A percentile compares a stretch with the other conserved stretches of the same genome.
Evolutionary conservation across 1,140 invertebrate genomes (phyloP).

Genomic region (Neuroterus valhalla): DNA sequence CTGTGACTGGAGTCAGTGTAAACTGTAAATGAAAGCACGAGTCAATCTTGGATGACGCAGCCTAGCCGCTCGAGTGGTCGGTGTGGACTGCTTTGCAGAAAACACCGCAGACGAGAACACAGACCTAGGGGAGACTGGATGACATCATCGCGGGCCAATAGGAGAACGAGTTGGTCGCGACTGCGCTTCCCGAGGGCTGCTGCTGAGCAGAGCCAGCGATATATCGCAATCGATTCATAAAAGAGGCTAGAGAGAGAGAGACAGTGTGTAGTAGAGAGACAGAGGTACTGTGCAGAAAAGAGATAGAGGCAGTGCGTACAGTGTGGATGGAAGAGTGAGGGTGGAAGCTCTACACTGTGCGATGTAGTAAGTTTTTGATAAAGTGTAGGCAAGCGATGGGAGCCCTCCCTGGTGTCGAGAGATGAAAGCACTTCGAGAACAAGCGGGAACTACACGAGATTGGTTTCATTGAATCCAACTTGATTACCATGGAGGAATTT

Average conservation of each 20-base stretch:
- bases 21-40: conserved; percentile 42
- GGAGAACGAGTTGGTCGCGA: not conserved
- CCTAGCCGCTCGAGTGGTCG: conserved; percentile 67
- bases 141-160: conserved; percentile 73
- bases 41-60: conserved; percentile 59
- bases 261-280: too few relatives aligned
- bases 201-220: conserved; percentile 58
- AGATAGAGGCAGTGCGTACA: too few relatives aligned
- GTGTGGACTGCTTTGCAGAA: conserved; percentile 73
- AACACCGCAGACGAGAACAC: conserved; percentile 72
- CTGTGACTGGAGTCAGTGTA: conserved; percentile 33
- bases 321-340: too few relatives aligned
- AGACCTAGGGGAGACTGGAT: conserved; percentile 72
- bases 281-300: too few relatives aligned
- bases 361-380: too few relatives aligned
- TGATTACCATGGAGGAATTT: too few relatives aligned
- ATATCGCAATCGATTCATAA: conserved; percentile 73
- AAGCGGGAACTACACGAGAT: conserved; percentile 54
- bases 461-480: conserved; percentile 9
- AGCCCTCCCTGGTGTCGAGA: conserved; percentile 34
- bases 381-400: not conserved
- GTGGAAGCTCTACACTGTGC: conserved; percentile 59
- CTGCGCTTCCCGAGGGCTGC: conserved; percentile 56
- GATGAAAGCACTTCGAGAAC: conserved; percentile 49
- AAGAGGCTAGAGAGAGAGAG: too few relatives aligned